Conservation (phyloP, 2,888 invertebrate genomes). For the Oligia latruncula region DNA sequence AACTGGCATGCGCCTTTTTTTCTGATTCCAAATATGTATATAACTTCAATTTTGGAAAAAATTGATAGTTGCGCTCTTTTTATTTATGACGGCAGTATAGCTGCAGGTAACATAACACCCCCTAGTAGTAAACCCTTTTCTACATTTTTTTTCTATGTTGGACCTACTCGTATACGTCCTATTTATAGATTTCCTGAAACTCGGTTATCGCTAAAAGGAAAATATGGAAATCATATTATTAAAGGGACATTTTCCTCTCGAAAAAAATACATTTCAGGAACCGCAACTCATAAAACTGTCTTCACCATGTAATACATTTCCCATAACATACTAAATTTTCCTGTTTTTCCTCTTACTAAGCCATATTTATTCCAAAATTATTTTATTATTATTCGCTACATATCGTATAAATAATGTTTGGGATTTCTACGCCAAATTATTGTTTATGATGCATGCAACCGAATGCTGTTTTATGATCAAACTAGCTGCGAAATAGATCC, state of each 20-base stretch:
- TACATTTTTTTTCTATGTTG: background rate
- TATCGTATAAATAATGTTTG: conserved; percentile 10
- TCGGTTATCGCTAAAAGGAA: background rate
- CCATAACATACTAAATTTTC: conserved; percentile 22
- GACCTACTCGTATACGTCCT: background rate
- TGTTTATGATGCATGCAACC: conserved; percentile 28
- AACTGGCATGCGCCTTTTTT: too few species aligned
- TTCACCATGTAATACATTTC: conserved; percentile 20
- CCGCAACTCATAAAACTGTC: conserved; percentile 37
- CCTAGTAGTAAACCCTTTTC: background rate
- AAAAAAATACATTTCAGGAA: conserved; percentile 5
- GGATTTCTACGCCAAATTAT: conserved; percentile 16
- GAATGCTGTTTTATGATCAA: conserved; percentile 24
- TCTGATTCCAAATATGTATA: too few species aligned
- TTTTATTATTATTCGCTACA: conserved; percentile 22
- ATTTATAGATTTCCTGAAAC: background rate
- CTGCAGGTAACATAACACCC: too few species aligned
- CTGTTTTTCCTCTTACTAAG: conserved; percentile 19
- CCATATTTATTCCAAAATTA: conserved; percentile 16
- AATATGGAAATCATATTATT: conserved; percentile 20
- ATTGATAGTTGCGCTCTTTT: too few species aligned
- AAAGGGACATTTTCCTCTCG: background rate
- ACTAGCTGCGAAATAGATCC: conserved; percentile 7
- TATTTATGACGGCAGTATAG: too few species aligned
- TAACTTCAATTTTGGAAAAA: too few species aligned